Evolutionary conservation across 2,797 vertebrate species (phyloP), one percentile per base, ranked within the genome.

Genomic region (Rhinophrynus dorsalis): DNA sequence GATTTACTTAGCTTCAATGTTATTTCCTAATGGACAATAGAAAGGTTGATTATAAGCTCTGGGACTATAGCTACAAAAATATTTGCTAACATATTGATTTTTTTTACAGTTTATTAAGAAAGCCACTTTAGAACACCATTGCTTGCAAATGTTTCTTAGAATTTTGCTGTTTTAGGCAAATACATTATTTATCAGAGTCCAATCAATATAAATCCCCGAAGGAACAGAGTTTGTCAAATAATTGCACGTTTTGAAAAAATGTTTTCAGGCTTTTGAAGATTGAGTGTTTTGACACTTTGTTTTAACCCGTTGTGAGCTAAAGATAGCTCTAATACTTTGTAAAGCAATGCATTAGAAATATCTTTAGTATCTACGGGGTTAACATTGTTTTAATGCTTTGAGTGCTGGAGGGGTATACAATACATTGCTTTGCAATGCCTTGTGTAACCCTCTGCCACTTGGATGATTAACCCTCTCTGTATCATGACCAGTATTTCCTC

Each of bases 161-260:
- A 17, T 24, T 20, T 29, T 35, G 38, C 37, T 20, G 24, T 26
- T 32, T 32, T 67, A 3, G 18, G 26, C 29, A 57, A 45, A 55
- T 67, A 32, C 38, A 67, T 67, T 67, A 67, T 67, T 67, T 56
- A 67, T 57, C 20, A 67, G 20, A 15, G 4, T 9, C 5, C 5
- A 44, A 67, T 56, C 64, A 42, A 67, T 67, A 32, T 45, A 23
- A 32, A 33, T 5, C 21, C 6, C 27, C 15, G 1, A 35, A 35
- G 21, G 55, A 38, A 38, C 33, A 12, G 55, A 5, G 9, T n/a
- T 37, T 58, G 35, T 56, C 10, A 35, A 13, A 23, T 21, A 35
- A 58, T 21, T 20, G 12, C 21, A 15, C 24, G 6, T 58, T 15
- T 58, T 27, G 3, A 27, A 24, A 12, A 10, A 58, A 24, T 26